These are phyloP conservation scores for Pituophis catenifer DNA, from an alignment of 2,113 vertebrate species.

Conservation along the genomic window DNA sequence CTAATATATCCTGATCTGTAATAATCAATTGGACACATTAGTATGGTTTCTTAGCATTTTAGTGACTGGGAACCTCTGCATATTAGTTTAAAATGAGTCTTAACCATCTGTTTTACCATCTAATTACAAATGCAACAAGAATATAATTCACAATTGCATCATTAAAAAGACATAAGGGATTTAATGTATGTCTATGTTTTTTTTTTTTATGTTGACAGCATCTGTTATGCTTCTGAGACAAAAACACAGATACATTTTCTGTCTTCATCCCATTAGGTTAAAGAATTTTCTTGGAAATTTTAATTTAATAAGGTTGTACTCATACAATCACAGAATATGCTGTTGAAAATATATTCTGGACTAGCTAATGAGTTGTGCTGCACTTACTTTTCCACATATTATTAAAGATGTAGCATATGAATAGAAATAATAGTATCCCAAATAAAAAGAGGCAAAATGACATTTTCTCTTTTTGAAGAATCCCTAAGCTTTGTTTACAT, in stretches of 20 bases:
- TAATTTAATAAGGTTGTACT: constrained; percentile 26
- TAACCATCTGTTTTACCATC: constrained; percentile 72
- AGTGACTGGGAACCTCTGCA: constrained; percentile 63
- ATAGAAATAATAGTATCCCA: background rate
- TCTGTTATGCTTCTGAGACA: constrained; percentile 58
- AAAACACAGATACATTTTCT: constrained; percentile 37
- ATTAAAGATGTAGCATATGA: background rate
- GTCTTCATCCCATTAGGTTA: constrained; percentile 34
- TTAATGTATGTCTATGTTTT: constrained; percentile 62
- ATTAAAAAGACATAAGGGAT: constrained; percentile 75
- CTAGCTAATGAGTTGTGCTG: background rate
- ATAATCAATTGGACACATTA: constrained; percentile 64
- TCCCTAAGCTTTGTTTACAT: background rate
- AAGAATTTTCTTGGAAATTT: constrained; percentile 44
- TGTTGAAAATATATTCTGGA: constrained; percentile 2
- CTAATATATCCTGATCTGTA: constrained; percentile 61
- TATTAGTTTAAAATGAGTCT: constrained; percentile 68
- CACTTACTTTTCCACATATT: background rate
- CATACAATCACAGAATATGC: background rate
- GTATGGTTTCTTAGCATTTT: constrained; percentile 53
- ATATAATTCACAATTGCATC: constrained; percentile 74
- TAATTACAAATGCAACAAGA: constrained; percentile 76
- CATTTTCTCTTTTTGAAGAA: background rate
- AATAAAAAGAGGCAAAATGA: background rate
- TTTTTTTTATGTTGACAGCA: constrained; percentile 59